Percentiles rank a stretch among this genome's conserved stretches.
phyloP scores from a whole-genome alignment of 2,797 vertebrate genomes.

The Periophthalmus magnuspinnatus region DNA sequence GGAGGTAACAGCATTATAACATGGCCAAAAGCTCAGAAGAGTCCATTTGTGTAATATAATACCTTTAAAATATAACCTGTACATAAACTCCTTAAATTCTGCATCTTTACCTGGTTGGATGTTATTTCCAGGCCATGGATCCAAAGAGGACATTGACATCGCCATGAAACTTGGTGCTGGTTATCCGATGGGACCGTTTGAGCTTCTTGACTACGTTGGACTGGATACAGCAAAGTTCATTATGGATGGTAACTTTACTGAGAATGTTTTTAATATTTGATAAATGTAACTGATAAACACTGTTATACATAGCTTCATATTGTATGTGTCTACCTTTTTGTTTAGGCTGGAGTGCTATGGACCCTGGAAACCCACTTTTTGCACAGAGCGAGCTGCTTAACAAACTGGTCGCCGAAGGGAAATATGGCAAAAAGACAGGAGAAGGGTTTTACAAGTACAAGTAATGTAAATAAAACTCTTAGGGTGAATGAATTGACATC shows the following conservation, averaged over 20 bases:
- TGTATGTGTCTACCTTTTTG: not conserved
- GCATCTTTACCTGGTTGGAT: not conserved
- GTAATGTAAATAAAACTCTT: conserved; percentile 55
- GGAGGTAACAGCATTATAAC: too few relatives aligned
- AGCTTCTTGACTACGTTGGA: conserved; percentile 94
- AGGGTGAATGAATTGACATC: not conserved
- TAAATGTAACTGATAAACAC: not conserved
- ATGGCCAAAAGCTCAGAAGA: too few relatives aligned
- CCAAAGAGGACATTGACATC: conserved; percentile 96
- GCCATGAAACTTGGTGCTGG: conserved; percentile 96
- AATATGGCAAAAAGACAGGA: conserved; percentile 90
- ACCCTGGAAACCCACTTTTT: conserved; percentile 85
- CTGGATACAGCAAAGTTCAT: conserved; percentile 94
- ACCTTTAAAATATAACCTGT: too few relatives aligned
- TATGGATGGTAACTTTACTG: conserved; percentile 81
- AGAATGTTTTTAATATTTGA: not conserved
- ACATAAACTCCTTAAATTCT: not conserved
- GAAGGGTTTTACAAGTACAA: conserved; percentile 97
- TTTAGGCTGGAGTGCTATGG: conserved; percentile 85
- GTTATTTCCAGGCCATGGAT: conserved; percentile 83
- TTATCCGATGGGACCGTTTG: conserved; percentile 97
- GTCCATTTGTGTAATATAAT: too few relatives aligned
- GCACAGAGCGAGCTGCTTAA: conserved; percentile 80
- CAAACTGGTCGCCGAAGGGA: conserved; percentile 90
- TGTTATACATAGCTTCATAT: not conserved